These are phyloP conservation scores for Falco naumanni DNA, from an alignment of 2,797 vertebrate species.

Conservation along the genomic window DNA sequence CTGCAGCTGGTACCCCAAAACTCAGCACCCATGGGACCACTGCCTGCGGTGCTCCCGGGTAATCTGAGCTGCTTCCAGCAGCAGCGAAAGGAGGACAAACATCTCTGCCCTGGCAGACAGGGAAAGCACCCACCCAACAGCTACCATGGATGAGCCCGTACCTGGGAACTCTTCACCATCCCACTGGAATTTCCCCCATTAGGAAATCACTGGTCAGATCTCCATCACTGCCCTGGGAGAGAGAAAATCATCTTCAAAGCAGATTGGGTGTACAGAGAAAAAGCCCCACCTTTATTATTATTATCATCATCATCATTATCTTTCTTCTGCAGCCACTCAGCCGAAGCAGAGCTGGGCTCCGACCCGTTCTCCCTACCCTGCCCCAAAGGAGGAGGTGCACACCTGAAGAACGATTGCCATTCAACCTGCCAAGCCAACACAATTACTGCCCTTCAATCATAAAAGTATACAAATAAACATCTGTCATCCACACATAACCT, in stretches of 20 bases:
- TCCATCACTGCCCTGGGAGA: background rate
- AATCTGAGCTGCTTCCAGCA: background rate
- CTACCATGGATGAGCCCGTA: fast-evolving
- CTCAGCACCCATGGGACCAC: fast-evolving
- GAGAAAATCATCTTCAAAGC: background rate
- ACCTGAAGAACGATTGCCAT: background rate
- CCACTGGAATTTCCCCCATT: fast-evolving
- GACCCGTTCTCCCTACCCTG: fast-evolving
- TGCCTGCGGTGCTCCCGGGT: fast-evolving
- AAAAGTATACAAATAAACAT: background rate
- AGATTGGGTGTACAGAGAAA: background rate
- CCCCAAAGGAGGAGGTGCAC: background rate
- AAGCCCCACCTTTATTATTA: background rate
- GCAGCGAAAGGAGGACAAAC: background rate
- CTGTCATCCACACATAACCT: background rate
- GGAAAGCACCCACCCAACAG: background rate
- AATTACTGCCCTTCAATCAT: background rate
- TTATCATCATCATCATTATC: background rate
- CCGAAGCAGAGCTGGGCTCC: background rate
- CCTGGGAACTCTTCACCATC: fast-evolving
- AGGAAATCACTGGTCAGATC: background rate
- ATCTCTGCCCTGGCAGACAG: background rate
- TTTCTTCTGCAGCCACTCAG: background rate
- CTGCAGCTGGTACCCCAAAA: fast-evolving
- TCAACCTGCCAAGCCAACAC: background rate